Conservation (phyloP, 2,113 vertebrate species). For the Pangasianodon hypophthalmus region DNA sequence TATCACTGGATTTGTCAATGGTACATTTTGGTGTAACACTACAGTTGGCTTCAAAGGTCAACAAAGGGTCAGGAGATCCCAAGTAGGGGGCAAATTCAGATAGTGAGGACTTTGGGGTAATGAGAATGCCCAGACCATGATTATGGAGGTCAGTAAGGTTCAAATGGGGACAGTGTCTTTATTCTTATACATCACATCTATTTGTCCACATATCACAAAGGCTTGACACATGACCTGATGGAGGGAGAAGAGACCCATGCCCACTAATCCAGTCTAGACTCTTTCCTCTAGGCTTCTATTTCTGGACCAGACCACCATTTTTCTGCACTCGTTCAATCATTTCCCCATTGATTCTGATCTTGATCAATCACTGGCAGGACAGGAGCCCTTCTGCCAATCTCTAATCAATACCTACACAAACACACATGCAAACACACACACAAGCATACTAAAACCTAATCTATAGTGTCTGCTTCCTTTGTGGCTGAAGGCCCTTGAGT, state of each 20-base stretch:
- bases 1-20: slow-evolving; percentile 48
- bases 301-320: slow-evolving; percentile 56
- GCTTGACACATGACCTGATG: slow-evolving; percentile 38
- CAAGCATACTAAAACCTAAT: slow-evolving; percentile 42
- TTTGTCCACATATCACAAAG: background rate
- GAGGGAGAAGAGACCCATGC: slow-evolving; percentile 34
- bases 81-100: background rate
- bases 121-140: background rate
- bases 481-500: slow-evolving; percentile 25
- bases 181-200: background rate
- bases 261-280: slow-evolving; percentile 38
- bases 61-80: slow-evolving; percentile 32
- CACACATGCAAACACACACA: slow-evolving; percentile 37
- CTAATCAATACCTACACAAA: slow-evolving; percentile 57
- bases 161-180: background rate
- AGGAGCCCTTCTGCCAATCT: slow-evolving; percentile 65
- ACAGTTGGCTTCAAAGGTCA: slow-evolving; percentile 19
- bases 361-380: slow-evolving; percentile 71
- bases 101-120: background rate
- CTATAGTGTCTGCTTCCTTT: slow-evolving; percentile 57
- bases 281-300: slow-evolving; percentile 67
- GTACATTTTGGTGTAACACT: slow-evolving; percentile 29
- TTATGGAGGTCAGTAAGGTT: background rate
- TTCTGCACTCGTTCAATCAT: slow-evolving; percentile 60
- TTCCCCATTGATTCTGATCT: slow-evolving; percentile 71